Conservation (phyloP, 1,140 invertebrate species). For the Drosophila navojoa region DNA sequence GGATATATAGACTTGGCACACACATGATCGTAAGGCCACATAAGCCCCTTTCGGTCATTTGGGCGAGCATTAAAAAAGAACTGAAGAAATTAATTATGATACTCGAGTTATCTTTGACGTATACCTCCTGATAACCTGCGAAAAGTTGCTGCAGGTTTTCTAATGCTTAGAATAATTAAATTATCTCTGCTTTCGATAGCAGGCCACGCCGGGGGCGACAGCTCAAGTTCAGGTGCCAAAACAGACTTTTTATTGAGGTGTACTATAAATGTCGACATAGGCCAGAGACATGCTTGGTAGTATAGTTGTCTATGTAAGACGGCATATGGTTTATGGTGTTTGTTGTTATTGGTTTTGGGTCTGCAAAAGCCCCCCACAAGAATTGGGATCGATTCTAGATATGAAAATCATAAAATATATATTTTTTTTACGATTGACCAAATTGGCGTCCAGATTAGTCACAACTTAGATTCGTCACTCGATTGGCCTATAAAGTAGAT, state of each 20-base stretch:
- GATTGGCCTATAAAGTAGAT: slow-evolving; percentile 24
- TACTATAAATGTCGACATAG: slow-evolving; percentile 6
- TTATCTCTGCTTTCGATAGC: slow-evolving; percentile 53
- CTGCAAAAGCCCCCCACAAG: not conserved
- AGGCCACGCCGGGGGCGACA: slow-evolving; percentile 24
- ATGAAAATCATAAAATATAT: slow-evolving; percentile 31
- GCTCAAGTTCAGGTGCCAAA: slow-evolving; percentile 46
- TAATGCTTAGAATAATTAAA: slow-evolving; percentile 57
- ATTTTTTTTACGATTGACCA: slow-evolving; percentile 33
- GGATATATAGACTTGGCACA: too few species aligned
- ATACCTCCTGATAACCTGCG: slow-evolving; percentile 60
- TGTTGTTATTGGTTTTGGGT: not conserved
- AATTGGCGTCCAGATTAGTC: slow-evolving; percentile 18
- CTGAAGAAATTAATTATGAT: slow-evolving; percentile 76
- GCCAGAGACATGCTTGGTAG: not conserved
- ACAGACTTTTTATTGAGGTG: slow-evolving; percentile 16
- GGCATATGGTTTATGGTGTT: not conserved
- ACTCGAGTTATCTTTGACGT: slow-evolving; percentile 74
- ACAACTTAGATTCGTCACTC: slow-evolving; percentile 29
- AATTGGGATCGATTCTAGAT: slow-evolving; percentile 31
- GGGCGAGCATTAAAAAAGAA: not conserved
- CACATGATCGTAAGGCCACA: too few species aligned
- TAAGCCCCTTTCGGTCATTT: too few species aligned
- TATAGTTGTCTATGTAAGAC: too few species aligned
- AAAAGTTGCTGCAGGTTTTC: slow-evolving; percentile 17